Evolutionary conservation across 2,888 invertebrate genomes (phyloP), one percentile per base, ranked within the genome.

Genomic region (Amiota mariae): DNA sequence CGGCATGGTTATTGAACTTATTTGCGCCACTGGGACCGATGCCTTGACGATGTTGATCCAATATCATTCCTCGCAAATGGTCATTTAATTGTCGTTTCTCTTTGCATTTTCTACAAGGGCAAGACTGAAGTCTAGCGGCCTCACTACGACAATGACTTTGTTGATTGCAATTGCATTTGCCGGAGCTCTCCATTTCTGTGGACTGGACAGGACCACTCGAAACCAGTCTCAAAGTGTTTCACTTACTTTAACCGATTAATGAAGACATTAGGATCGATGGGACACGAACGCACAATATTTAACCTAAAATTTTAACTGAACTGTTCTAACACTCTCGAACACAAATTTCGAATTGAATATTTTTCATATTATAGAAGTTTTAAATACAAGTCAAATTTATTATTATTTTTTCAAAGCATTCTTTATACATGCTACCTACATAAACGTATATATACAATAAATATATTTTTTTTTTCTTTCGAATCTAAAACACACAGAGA

Each of bases 31-130:
- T 20, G 54, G 54, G 54, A 51, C 54, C 54, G 12, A 36, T 24
- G 8, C 15, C 67, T 20, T 10, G 67, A 15, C 12, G 18, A 36
- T 36, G 36, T 36, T 48, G 57, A 36, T 54, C 67, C 57, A 11
- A 2, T 15, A 15, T 36, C 15, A 12, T 13, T 47, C 36, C 18
- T 20, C 12, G 24, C 46, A 12, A 8, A 8, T n/a, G 11, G 1
- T n/a, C 54, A 54, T 54, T 13, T 2, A 2, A 8, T 54, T 12
- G n/a, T 8, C 74, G 70, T 36, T 18, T 71, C 11, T 70, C 59
- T 66, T 66, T 77, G 71, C 86, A 86, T 71, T 79, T 82, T 47
- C 57, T 66, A 71, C 86, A 86, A 0, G 80, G 82, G 56, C 86
- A 86, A 0, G 76, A 72, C 9, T 36, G 57, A 13, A 1, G 49